These are phyloP conservation scores for Isurus oxyrinchus DNA, from an alignment of 2,113 vertebrate species.

Conservation along the genomic window DNA sequence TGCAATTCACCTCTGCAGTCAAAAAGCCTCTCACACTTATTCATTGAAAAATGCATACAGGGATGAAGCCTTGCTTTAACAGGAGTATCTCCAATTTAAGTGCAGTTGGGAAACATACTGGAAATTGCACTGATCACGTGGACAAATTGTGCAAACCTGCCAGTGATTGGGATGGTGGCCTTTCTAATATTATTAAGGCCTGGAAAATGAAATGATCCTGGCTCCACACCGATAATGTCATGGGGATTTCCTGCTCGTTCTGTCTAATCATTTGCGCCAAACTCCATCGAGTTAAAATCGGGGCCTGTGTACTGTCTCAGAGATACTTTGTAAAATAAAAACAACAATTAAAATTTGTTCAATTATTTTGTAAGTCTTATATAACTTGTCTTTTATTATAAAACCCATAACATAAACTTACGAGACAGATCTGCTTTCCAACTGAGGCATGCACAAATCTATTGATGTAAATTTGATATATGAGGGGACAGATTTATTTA, in stretches of 20 bases:
- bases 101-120: neutral
- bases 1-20: too few relatives aligned
- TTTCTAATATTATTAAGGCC: neutral
- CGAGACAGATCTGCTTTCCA: neutral
- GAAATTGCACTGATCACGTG: too few relatives aligned
- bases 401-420: neutral
- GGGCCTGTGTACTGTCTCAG: neutral
- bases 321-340: neutral
- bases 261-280: too few relatives aligned
- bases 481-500: neutral
- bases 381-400: neutral
- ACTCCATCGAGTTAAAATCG: neutral
- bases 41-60: neutral
- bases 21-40: neutral
- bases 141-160: neutral
- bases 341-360: neutral
- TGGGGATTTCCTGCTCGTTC: neutral
- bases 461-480: neutral
- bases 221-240: neutral
- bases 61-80: too few relatives aligned
- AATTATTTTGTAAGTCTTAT: neutral
- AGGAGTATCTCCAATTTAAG: too few relatives aligned
- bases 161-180: neutral
- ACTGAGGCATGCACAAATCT: neutral
- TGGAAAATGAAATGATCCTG: neutral